Base-by-base conservation (phyloP, 2,113 vertebrate species). In the Lichenostomus cassidix region DNA sequence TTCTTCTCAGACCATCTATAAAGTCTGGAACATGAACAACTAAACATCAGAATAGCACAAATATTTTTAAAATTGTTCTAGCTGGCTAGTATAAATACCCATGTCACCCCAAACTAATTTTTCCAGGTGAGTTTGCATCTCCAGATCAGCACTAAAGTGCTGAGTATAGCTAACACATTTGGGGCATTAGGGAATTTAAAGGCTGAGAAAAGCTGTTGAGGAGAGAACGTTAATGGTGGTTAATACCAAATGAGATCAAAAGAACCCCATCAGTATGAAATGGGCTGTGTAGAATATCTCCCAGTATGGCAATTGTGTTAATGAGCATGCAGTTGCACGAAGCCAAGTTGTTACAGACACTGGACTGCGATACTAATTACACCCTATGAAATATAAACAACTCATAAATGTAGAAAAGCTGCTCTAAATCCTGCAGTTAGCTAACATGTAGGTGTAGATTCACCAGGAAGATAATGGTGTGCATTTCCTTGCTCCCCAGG, bases 231-330 rank as follows among this genome's bases (percentile, higher is more conserved):
- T 37, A 83, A 77, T 74, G 29, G 71, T 81, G 55, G 28, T 70
- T 93, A 94, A 95, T 56, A 74, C 39, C 63, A 94, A 94, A 91
- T 74, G 75, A 94, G 75, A 86, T 77, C 56, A 77, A 70, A 81
- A 71, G 62, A 89, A 90, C 23, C 20, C 27, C 63, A 95, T 93
- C 75, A 83, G 71, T 55, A 91, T 52, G 81, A 91, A 96, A 95
- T 92, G 79, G 62, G 39, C 75, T 95, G 85, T 91, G 89, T 50
- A 94, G 78, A 91, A 90, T 86, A 64, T 47, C 71, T 93, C 94
- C 90, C 92, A 55, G 42, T 71, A 37, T 12, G 62, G 87, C 75
- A 92, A 64, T 93, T 88, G 50, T 56, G 52, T 67, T 90, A 90
- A 92, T 90, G 56, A 95, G 9, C 33, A 58, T 7, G 39, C 28